A percentile compares a stretch with the other conserved stretches of the same genome.
Conservation (phyloP, 2,888 invertebrate genomes). For the Herminia tarsipennalis region DNA sequence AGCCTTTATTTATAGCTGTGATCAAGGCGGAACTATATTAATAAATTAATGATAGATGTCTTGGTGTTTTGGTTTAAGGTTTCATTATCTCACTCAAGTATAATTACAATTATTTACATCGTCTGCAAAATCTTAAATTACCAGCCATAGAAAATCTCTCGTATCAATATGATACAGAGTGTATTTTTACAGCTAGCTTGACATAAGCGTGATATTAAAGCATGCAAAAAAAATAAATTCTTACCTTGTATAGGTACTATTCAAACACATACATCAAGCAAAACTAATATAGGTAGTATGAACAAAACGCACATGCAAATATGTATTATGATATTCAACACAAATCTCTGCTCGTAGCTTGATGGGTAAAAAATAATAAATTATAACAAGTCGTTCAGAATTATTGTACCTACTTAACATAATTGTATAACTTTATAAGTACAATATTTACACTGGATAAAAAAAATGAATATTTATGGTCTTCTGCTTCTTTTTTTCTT, state of each 20-base stretch:
- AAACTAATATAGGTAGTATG: slow-evolving; percentile 17
- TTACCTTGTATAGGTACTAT: slow-evolving; percentile 43
- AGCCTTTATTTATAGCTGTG: no score
- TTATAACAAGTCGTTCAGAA: slow-evolving; percentile 24
- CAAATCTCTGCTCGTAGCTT: slow-evolving; percentile 75
- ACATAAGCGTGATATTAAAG: slow-evolving; percentile 34
- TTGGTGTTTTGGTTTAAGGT: no score
- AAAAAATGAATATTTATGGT: slow-evolving; percentile 3
- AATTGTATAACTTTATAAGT: slow-evolving; percentile 35
- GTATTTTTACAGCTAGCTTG: slow-evolving; percentile 16
- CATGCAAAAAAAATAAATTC: slow-evolving; percentile 42
- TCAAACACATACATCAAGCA: slow-evolving; percentile 56
- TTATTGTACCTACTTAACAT: slow-evolving; percentile 52
- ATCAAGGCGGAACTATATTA: no score
- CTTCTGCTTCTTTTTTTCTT: slow-evolving; percentile 49
- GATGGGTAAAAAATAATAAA: slow-evolving; percentile 36
- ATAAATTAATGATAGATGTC: background rate
- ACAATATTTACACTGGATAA: slow-evolving; percentile 42
- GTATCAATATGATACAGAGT: background rate
- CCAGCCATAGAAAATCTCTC: no score
- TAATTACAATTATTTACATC: background rate
- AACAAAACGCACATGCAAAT: slow-evolving; percentile 62
- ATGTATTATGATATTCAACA: slow-evolving; percentile 34
- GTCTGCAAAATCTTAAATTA: background rate
- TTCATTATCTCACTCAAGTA: no score